Conservation (phyloP, 2,113 vertebrate species). For the Baryphthengus martii region DNA sequence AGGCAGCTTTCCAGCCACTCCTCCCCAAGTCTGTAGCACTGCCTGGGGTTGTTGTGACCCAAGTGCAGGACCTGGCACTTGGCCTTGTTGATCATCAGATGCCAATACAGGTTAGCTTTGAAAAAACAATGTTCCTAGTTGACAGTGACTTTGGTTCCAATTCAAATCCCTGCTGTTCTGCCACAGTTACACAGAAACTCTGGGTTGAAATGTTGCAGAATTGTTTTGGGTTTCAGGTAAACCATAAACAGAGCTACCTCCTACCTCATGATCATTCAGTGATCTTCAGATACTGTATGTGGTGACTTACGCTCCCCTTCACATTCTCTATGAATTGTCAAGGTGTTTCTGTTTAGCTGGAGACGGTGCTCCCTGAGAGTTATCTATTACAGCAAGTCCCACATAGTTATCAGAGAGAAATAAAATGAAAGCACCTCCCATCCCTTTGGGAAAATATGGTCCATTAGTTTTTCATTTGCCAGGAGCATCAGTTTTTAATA, state of each 20-base stretch:
- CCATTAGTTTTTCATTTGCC: slow-evolving; percentile 54
- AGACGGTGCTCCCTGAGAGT: neutral
- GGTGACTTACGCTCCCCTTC: neutral
- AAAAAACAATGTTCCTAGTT: neutral
- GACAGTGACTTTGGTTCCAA: neutral
- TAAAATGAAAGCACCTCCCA: neutral
- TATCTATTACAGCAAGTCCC: neutral
- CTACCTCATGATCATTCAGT: accelerated
- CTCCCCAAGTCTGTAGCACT: neutral
- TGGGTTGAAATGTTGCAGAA: neutral
- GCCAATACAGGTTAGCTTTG: neutral
- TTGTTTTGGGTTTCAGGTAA: neutral
- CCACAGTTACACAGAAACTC: neutral
- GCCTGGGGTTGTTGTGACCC: neutral
- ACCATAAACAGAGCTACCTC: neutral
- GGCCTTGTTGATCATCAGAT: neutral
- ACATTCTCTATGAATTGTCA: neutral
- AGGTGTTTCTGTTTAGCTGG: neutral
- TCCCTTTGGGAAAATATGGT: neutral
- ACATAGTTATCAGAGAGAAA: neutral
- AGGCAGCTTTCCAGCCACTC: neutral
- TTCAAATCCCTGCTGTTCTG: neutral
- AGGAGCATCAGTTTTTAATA: slow-evolving; percentile 29
- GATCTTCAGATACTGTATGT: neutral
- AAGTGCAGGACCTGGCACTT: neutral